Percentiles rank a stretch among this genome's conserved stretches.
Conservation (phyloP, 1,140 invertebrate genomes). For the Lucilia cuprina region DNA sequence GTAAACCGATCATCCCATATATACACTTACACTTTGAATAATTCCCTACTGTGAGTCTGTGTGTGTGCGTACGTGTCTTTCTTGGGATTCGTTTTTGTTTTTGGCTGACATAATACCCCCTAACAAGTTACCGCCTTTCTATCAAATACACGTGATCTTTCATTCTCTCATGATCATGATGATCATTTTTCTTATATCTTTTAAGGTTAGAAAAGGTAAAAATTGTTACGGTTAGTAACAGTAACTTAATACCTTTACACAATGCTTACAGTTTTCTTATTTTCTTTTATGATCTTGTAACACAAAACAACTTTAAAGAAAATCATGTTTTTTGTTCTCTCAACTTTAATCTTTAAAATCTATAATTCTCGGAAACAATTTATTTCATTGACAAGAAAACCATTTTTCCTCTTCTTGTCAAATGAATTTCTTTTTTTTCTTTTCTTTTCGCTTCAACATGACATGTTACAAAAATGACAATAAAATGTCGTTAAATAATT, state of each 20-base stretch:
- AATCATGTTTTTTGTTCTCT: neutral
- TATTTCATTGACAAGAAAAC: neutral
- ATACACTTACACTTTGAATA: neutral
- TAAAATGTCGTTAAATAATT: neutral
- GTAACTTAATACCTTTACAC: neutral
- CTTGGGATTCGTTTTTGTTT: neutral
- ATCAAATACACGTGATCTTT: neutral
- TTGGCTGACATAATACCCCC: conserved; percentile 23
- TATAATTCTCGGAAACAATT: conserved; percentile 6
- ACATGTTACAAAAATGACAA: conserved; percentile 1
- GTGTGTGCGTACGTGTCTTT: neutral
- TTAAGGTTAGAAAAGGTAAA: neutral
- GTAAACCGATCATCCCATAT: neutral
- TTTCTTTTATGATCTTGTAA: neutral
- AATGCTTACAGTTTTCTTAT: neutral
- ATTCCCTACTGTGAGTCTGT: neutral
- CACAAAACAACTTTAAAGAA: neutral
- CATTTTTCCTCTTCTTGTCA: neutral
- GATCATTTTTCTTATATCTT: neutral
- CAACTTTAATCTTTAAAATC: conserved; percentile 1
- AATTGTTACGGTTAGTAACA: neutral
- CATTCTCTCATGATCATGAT: neutral
- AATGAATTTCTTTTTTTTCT: too few species aligned
- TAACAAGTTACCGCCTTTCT: conserved; percentile 27
- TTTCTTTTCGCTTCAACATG: neutral